Conservation (phyloP, 2,888 invertebrate species). For the Yponomeuta evonymella region DNA sequence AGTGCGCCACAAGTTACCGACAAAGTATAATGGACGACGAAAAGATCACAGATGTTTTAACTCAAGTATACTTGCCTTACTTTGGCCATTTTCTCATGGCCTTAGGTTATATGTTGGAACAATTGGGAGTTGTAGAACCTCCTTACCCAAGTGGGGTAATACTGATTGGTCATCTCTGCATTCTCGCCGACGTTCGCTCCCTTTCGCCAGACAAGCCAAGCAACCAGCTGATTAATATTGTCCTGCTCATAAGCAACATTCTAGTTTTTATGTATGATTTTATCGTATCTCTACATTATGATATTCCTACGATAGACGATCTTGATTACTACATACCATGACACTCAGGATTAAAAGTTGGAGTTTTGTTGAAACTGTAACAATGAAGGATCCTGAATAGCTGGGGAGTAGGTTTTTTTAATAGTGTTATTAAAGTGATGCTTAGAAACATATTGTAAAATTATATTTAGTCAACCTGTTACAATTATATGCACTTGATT, state of each 20-base stretch:
- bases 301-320: conserved; percentile 16
- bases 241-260: conserved; percentile 49
- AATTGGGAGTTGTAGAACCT: conserved; percentile 38
- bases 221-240: conserved; percentile 41
- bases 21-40: neutral
- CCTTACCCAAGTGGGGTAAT: conserved; percentile 58
- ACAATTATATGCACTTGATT: too few relatives aligned
- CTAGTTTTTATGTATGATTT: conserved; percentile 52
- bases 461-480: too few relatives aligned
- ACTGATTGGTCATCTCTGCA: conserved; percentile 50
- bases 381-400: too few relatives aligned
- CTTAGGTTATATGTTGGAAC: conserved; percentile 56
- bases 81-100: conserved; percentile 55
- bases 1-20: neutral
- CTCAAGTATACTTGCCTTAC: conserved; percentile 43
- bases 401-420: too few relatives aligned
- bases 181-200: conserved; percentile 43
- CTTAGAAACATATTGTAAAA: too few relatives aligned
- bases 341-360: neutral
- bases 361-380: too few relatives aligned
- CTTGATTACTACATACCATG: conserved; percentile 9
- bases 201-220: conserved; percentile 37
- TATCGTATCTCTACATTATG: conserved; percentile 25
- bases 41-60: neutral
- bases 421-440: too few relatives aligned